Base-by-base conservation (phyloP, 2,888 invertebrate species). In the Polyommatus icarus region DNA sequence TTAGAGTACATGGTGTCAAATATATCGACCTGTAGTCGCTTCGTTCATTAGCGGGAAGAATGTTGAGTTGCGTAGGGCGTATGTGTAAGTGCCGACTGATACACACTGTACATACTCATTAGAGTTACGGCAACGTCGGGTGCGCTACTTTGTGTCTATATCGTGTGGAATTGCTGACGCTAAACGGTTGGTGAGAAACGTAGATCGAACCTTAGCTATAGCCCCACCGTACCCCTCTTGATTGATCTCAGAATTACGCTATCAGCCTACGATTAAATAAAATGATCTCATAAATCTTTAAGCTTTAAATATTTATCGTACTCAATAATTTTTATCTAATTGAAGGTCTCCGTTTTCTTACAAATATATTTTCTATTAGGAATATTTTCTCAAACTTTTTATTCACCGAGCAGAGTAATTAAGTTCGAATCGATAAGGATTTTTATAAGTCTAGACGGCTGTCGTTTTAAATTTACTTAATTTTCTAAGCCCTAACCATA, bases 31-130 rank as follows among this genome's bases (percentile, higher is more conserved):
- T 80, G 84, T 87, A 87, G 87, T 84, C 81, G 88, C 87, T 87
- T 87, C 84, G 84, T 83, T 80, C 80, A 78, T 80, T 82, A 83
- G 82, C 80, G 54, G 81, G 81, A 76, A 71, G 77, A 82, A 54
- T 76, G 76, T 83, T 84, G 83, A 82, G 83, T 86, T 86, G 88
- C 87, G 86, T 87, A 87, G 85, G 82, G 72, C 20, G 77, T 73
- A 78, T 85, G 83, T 85, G 83, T 82, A 80, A 84, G 86, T 89
- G 89, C 85, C 88, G 93, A 93, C 93, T 92, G 93, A 93, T 88
- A 87, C 89, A 87, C 90, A 90, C 89, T 93, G 93, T 94, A 94
- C 89, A 94, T 93, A 93, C 89, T 89, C 90, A 88, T 87, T 85
- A 84, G 82, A 83, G 88, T 82, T 80, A 80, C 78, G 78, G 80